Percentiles rank a stretch among this genome's conserved stretches.
These are phyloP conservation scores for Perca flavescens DNA, from an alignment of 2,113 vertebrate genomes.

Conservation along the genomic window DNA sequence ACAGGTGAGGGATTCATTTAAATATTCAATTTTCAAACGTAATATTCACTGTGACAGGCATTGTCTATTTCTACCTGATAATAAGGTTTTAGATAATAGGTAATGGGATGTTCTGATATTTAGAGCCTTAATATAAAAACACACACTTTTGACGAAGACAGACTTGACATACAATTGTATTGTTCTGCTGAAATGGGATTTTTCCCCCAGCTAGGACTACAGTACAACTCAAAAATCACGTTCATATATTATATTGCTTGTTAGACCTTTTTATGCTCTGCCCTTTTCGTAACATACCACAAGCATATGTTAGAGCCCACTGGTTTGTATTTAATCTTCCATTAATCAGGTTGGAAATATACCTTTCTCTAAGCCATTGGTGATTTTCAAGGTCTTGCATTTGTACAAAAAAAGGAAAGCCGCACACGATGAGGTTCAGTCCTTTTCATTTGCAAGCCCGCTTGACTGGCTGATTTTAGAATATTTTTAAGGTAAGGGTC, in stretches of 20 bases:
- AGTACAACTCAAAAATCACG: slow-evolving; percentile 19
- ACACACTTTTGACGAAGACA: slow-evolving; percentile 45
- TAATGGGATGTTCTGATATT: slow-evolving; percentile 78
- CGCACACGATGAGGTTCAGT: slow-evolving; percentile 9
- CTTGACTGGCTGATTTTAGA: slow-evolving; percentile 37
- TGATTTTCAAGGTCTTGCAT: slow-evolving; percentile 39
- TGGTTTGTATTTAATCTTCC: slow-evolving; percentile 57
- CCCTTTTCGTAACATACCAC: slow-evolving; percentile 36
- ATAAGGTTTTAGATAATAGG: slow-evolving; percentile 73
- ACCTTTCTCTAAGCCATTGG: slow-evolving; percentile 20
- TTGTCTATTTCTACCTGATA: slow-evolving; percentile 78
- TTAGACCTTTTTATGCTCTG: slow-evolving; percentile 21
- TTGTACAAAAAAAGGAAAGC: background rate
- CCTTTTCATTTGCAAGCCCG: slow-evolving; percentile 29
- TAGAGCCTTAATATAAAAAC: slow-evolving; percentile 75
- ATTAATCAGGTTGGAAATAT: slow-evolving; percentile 47
- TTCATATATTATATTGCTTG: slow-evolving; percentile 21
- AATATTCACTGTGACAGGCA: slow-evolving; percentile 71
- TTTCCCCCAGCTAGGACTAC: background rate
- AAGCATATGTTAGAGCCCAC: slow-evolving; percentile 36
- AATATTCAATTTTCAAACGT: slow-evolving; percentile 76
- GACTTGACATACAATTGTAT: slow-evolving; percentile 30
- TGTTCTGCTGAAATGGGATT: slow-evolving; percentile 31
- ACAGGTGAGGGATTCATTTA: slow-evolving; percentile 77
- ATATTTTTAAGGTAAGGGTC: slow-evolving; percentile 32